Evolutionary conservation across 2,113 vertebrate species (phyloP), one percentile per base, ranked within the genome.

Genomic region (Ginglymostoma cirratum): DNA sequence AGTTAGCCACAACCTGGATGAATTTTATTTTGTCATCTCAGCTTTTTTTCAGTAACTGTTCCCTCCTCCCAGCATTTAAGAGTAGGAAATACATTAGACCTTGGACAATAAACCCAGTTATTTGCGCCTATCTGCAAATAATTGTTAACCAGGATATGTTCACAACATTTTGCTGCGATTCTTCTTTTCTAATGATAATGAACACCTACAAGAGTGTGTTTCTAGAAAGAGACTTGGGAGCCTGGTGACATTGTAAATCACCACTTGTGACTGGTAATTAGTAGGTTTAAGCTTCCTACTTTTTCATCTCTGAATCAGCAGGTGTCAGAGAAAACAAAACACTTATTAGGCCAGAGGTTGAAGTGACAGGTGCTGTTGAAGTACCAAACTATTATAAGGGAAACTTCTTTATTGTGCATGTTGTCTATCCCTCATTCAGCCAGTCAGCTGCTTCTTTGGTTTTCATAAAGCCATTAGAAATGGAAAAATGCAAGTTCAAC

Each of bases 181-280:
- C 38, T 76, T 34, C 69, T 95, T 45, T 45, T 45, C 69, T 95
- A 95, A 95, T 95, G 42, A 95, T 76, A 95, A 95, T 95, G 94
- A 95, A 97, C 97, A 97, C 96, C 97, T 96, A 96, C 96, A 96
- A 86, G 97, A 97, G 97, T 97, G 96, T 96, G 80, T 93, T 15
- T 97, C 87, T 30, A 83, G 96, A 95, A 96, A 95, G 66, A 95
- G 94, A 95, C 94, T 48, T 72, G 94, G 87, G 94, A 76, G 67
- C 45, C 94, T 96, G 96, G 96, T 96, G 85, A n/a, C 95, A 96
- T 96, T 96, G 92, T 3, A 95, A 94, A 61, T 96, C 76, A 86
- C 72, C 95, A 55, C 55, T 67, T 86, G 83, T 96, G 95, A 96
- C 96, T 96, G 90, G 96, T 97, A 97, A 97, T 97, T 97, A 97